Evolutionary conservation across 2,113 vertebrate species (phyloP).

Genomic region (Upupa epops): DNA sequence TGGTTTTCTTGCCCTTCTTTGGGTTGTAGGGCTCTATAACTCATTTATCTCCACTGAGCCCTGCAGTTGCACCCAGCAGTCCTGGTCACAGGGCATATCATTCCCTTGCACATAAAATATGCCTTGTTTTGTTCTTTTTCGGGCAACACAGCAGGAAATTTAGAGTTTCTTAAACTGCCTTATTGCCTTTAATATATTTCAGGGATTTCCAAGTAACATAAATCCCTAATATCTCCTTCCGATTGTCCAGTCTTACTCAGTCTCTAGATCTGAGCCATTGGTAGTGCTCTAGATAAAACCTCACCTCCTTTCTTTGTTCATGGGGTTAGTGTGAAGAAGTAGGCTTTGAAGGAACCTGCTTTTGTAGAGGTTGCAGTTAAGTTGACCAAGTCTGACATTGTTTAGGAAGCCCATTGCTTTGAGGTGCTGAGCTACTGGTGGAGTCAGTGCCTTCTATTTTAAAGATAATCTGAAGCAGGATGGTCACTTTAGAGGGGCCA

Average conservation of each 20-base stretch:
- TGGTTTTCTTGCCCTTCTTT: not conserved
- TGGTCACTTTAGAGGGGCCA: not conserved
- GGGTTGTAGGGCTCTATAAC: not conserved
- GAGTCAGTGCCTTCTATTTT: not conserved
- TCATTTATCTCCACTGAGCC: not conserved
- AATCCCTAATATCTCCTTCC: not conserved
- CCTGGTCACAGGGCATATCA: not conserved
- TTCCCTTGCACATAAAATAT: not conserved
- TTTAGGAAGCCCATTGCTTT: conserved; percentile 16
- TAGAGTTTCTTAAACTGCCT: not conserved
- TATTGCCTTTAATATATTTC: not conserved
- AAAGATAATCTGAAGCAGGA: not conserved
- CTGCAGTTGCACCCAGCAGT: not conserved
- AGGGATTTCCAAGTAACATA: not conserved
- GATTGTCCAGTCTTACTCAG: fast-evolving
- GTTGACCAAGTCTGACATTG: not conserved
- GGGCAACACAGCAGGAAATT: not conserved
- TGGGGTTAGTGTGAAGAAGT: not conserved
- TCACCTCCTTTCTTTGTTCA: not conserved
- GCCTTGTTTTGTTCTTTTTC: not conserved
- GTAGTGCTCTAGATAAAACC: not conserved
- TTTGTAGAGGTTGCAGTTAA: not conserved
- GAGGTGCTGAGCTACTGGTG: not conserved
- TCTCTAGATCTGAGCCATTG: fast-evolving
- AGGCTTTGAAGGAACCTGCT: not conserved